Evolutionary conservation across 2,888 invertebrate species (phyloP).

Genomic region (Platycheirus albimanus): DNA sequence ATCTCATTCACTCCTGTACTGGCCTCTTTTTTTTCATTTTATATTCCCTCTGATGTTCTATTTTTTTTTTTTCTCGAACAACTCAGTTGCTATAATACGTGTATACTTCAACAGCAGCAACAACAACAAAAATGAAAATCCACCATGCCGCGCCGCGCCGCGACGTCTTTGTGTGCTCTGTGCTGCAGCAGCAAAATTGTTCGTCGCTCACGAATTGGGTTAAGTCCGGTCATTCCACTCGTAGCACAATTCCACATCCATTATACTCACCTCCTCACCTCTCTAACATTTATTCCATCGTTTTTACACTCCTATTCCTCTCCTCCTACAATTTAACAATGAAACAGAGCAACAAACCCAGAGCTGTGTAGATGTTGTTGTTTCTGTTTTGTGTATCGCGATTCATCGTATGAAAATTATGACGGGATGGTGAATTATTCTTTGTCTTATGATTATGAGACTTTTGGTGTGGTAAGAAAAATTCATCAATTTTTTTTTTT

Average conservation of each 20-base stretch:
- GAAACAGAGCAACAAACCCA: slow-evolving; percentile 58
- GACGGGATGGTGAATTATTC: slow-evolving; percentile 49
- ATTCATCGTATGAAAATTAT: slow-evolving; percentile 23
- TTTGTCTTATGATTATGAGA: slow-evolving; percentile 46
- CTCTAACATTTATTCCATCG: not conserved
- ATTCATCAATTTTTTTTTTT: slow-evolving; percentile 59
- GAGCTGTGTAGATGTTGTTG: slow-evolving; percentile 24
- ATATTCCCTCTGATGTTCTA: slow-evolving; percentile 53
- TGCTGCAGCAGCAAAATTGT: slow-evolving; percentile 65
- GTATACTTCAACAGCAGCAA: slow-evolving; percentile 12
- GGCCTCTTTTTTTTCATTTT: slow-evolving; percentile 57
- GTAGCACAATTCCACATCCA: slow-evolving; percentile 79
- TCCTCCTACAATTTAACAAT: slow-evolving; percentile 50
- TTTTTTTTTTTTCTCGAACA: slow-evolving; percentile 54
- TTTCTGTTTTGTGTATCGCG: slow-evolving; percentile 14
- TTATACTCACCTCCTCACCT: slow-evolving; percentile 49
- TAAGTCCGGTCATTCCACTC: slow-evolving; percentile 83
- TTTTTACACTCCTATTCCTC: slow-evolving; percentile 48
- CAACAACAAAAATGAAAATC: slow-evolving; percentile 1
- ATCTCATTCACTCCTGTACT: slow-evolving; percentile 73
- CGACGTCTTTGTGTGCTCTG: slow-evolving; percentile 44
- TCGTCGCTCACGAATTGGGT: slow-evolving; percentile 79
- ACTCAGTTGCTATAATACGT: slow-evolving; percentile 59
- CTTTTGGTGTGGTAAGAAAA: slow-evolving; percentile 46
- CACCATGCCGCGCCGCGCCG: slow-evolving; percentile 39